Base-by-base conservation (phyloP, 2,797 vertebrate genomes). In the Vireo griseus region DNA sequence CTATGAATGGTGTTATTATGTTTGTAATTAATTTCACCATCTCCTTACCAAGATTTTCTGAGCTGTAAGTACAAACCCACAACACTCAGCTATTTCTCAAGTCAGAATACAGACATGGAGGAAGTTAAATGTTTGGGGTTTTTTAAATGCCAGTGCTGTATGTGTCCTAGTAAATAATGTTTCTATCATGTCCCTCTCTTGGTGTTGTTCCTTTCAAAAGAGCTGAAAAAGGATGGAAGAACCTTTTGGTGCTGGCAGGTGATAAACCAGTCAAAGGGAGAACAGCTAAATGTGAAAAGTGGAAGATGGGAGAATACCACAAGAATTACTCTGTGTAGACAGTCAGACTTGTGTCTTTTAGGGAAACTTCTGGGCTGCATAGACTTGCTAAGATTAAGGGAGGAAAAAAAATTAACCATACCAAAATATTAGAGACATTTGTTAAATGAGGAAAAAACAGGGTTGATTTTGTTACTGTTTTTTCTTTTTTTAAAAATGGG, bases 231-330 rank as follows among this genome's bases (percentile, higher is more conserved):
- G 0, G 11, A 26, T 74, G 35, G 40, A 68, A 72, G 61, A 71
- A 55, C 22, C 7, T 90, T 94, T 92, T 22, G 31, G 5, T 74
- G 58, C 39, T 89, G 55, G 17, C 44, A 61, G 28, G 29, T 94
- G 71, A 69, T 80, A 77, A 68, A 52, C 19, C 3, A 14, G 29
- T 79, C 37, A 66, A 73, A 73, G 22, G 7, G n/a, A 65, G 39
- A 58, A 68, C 29, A 58, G 44, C 24, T 69, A 19, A 79, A 57
- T 0, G 4, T 71, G 55, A 25, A 85, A 79, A 1, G 1, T 19
- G n/a, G 59, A 54, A 88, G 47, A n/a, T 7, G 37, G 24, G 37
- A 62, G 47, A 81, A 29, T 31, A 57, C 20, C 39, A 21, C 0
- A 5, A 48, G 50, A 83, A 48, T 81, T 78, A 67, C 2, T 0